Percentiles rank a stretch among this genome's conserved stretches.
phyloP scores from a whole-genome alignment of 2,888 invertebrate genomes.

The Ganaspis brasiliensis region DNA sequence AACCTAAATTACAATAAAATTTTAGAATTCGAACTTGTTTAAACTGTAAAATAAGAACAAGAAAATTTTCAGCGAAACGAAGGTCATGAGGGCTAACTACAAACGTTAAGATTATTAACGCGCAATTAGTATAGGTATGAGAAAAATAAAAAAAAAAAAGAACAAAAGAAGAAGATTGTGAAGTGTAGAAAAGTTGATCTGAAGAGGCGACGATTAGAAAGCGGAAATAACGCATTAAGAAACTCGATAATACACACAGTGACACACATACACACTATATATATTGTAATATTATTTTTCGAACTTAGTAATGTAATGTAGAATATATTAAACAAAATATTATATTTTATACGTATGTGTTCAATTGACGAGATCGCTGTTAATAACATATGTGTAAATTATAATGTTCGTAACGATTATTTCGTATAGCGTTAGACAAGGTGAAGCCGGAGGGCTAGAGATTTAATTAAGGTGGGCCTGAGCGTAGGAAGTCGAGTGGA shows the following conservation, averaged over 20 bases:
- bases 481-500: constrained; percentile 65
- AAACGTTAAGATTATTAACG: constrained; percentile 65
- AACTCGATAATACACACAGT: constrained; percentile 69
- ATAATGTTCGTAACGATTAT: constrained; percentile 78
- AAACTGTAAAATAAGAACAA: constrained; percentile 11
- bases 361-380: constrained; percentile 29
- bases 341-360: constrained; percentile 57
- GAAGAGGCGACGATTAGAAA: constrained; percentile 41
- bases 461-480: constrained; percentile 71
- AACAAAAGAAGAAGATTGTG: constrained; percentile 57
- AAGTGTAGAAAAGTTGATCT: constrained; percentile 58
- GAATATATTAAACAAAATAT: constrained; percentile 71
- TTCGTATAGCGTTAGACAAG: constrained; percentile 76
- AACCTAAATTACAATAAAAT: not conserved
- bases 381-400: constrained; percentile 67
- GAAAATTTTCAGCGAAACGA: constrained; percentile 20
- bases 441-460: constrained; percentile 72
- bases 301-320: constrained; percentile 79
- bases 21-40: not conserved
- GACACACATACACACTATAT: constrained; percentile 72
- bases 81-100: constrained; percentile 56
- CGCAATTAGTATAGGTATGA: constrained; percentile 59
- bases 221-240: constrained; percentile 58
- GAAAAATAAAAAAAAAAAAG: constrained; percentile 58
- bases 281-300: constrained; percentile 80